A percentile compares a stretch with the other conserved stretches of the same genome.
Evolutionary conservation across 2,888 invertebrate genomes (phyloP).

Genomic region (Chymomyza amoena): DNA sequence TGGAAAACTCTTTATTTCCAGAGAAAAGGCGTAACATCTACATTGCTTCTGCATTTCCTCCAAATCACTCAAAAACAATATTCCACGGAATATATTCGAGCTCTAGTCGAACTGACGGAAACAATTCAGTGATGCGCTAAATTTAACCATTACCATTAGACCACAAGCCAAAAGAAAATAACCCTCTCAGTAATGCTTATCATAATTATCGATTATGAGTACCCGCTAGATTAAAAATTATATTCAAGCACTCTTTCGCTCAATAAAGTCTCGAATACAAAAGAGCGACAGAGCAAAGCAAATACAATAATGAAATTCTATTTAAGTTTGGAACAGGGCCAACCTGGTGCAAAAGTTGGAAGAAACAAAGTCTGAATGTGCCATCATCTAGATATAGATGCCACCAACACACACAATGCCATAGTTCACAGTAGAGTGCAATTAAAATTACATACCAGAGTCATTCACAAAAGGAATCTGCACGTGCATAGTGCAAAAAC

Average conservation of each 20-base stretch:
- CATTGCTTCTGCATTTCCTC: no score
- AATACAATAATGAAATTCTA: constrained; percentile 55
- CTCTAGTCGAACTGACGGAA: no score
- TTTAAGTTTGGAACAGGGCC: constrained; percentile 1
- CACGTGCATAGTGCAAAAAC: constrained; percentile 9
- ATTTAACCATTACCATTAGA: no score
- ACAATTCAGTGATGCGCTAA: no score
- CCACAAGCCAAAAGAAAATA: no score
- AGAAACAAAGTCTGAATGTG: constrained; percentile 36
- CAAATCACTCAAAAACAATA: no score
- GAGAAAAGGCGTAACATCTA: no score
- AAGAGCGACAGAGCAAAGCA: constrained; percentile 14
- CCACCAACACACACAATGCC: constrained; percentile 7
- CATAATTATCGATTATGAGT: neutral
- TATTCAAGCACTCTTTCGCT: constrained; percentile 14
- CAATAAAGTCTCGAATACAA: constrained; percentile 38
- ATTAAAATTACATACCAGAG: constrained; percentile 53
- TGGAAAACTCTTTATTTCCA: no score
- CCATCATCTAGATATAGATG: constrained; percentile 34
- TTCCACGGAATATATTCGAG: no score
- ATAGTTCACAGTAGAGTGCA: constrained; percentile 22
- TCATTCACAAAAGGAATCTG: constrained; percentile 47
- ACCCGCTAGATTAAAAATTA: neutral
- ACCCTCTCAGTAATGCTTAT: neutral
- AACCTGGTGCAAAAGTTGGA: constrained; percentile 18